These are phyloP conservation scores for Lophotriccus pileatus DNA, from an alignment of 2,797 vertebrate genomes.

Conservation along the genomic window DNA sequence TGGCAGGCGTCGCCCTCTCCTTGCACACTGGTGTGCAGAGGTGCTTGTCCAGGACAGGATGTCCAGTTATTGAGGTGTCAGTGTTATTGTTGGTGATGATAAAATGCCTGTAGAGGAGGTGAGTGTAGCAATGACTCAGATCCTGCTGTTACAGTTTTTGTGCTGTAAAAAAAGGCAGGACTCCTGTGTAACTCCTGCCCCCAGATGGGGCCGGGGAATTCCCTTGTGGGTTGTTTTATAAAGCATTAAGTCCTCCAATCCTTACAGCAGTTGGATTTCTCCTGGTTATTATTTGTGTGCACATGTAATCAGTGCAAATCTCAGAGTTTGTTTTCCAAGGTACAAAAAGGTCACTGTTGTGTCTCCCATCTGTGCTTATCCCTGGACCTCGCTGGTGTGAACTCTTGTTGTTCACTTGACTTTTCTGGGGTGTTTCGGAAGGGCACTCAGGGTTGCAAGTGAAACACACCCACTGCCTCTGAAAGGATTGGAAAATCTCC, in stretches of 20 bases:
- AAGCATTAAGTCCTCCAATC: background rate
- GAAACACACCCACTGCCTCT: background rate
- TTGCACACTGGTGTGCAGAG: background rate
- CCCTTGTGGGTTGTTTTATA: background rate
- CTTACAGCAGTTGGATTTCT: background rate
- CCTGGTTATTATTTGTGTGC: accelerated
- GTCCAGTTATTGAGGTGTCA: background rate
- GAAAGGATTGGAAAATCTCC: background rate
- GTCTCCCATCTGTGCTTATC: background rate
- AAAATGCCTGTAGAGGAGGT: background rate
- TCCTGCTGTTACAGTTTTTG: background rate
- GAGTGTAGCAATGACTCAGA: background rate
- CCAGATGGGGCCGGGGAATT: accelerated
- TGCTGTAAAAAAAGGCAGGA: background rate
- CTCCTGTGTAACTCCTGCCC: background rate
- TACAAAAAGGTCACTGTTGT: background rate
- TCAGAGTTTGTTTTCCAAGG: background rate
- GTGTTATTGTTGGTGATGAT: background rate
- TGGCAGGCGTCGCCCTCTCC: background rate
- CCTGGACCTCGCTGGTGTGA: accelerated
- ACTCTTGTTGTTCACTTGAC: accelerated
- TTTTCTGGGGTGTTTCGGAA: background rate
- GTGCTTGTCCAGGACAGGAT: background rate
- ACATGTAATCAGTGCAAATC: background rate
- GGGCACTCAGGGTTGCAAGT: background rate